These are phyloP conservation scores for Quiscalus mexicanus DNA, from an alignment of 2,113 vertebrate species.

Conservation along the genomic window DNA sequence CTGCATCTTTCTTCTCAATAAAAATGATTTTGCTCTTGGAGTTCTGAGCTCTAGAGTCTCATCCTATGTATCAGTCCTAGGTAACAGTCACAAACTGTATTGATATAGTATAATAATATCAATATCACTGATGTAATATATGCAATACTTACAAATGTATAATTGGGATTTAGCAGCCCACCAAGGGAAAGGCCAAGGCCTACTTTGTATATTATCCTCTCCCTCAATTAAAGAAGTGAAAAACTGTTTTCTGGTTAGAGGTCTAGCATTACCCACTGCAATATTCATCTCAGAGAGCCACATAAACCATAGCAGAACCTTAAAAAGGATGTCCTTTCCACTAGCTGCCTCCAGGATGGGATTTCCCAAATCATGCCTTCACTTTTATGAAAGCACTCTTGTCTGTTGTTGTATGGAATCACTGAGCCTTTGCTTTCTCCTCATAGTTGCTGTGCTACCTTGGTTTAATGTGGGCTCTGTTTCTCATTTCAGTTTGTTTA, in stretches of 20 bases:
- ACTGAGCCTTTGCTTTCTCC: not conserved
- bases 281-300: not conserved
- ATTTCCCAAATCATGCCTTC: not conserved
- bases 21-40: not conserved
- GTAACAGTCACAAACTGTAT: not conserved
- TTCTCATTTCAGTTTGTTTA: not conserved
- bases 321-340: not conserved
- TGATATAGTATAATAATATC: not conserved
- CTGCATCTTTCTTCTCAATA: not conserved
- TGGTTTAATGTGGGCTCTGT: not conserved
- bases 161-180: not conserved
- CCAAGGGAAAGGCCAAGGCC: not conserved
- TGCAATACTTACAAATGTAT: not conserved
- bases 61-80: not conserved
- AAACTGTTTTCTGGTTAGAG: not conserved
- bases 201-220: not conserved
- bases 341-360: not conserved
- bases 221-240: not conserved
- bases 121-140: not conserved
- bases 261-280: not conserved
- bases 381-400: not conserved
- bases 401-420: not conserved
- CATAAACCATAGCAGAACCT: not conserved
- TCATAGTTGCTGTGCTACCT: not conserved
- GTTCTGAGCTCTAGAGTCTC: not conserved